Conservation (phyloP, 1,140 invertebrate species). For the Drosophila kohkoa region DNA sequence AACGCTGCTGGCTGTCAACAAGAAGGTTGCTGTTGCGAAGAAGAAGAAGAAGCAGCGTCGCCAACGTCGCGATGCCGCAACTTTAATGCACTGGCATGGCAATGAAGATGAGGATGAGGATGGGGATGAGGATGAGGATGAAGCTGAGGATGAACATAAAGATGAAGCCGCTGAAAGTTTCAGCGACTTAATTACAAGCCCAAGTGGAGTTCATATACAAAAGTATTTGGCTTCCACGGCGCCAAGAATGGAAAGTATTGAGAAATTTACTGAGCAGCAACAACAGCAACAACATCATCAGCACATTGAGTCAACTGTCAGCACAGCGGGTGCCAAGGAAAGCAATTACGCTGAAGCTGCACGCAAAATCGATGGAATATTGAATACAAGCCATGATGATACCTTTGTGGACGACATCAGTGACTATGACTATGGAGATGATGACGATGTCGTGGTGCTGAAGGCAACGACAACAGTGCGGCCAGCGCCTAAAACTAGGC, state of each 20-base stretch:
- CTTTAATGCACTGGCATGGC: constrained; percentile 61
- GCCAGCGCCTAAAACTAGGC: constrained; percentile 40
- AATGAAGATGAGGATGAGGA: constrained; percentile 5
- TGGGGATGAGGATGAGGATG: constrained; percentile 23
- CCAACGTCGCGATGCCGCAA: constrained; percentile 54
- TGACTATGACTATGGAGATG: constrained; percentile 68
- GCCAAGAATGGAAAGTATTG: constrained; percentile 10
- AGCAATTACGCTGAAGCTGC: constrained; percentile 72
- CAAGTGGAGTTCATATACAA: constrained; percentile 49
- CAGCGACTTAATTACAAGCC: constrained; percentile 80
- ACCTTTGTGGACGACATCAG: constrained; percentile 40
- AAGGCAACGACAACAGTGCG: constrained; percentile 12
- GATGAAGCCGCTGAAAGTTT: constrained; percentile 62
- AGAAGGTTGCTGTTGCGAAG: constrained; percentile 13
- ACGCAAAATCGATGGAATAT: constrained; percentile 65
- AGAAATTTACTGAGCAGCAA: not conserved
- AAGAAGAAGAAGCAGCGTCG: constrained; percentile 22
- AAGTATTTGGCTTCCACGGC: constrained; percentile 39
- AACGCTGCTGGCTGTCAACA: constrained; percentile 54
- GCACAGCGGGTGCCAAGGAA: constrained; percentile 24
- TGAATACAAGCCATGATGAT: constrained; percentile 40
- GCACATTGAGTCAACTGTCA: constrained; percentile 17
- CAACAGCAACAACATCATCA: not conserved
- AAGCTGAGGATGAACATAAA: constrained; percentile 7
- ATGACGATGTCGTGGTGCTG: constrained; percentile 3